These are phyloP conservation scores for Margaritifera margaritifera DNA, from an alignment of 2,888 invertebrate species.

Conservation along the genomic window DNA sequence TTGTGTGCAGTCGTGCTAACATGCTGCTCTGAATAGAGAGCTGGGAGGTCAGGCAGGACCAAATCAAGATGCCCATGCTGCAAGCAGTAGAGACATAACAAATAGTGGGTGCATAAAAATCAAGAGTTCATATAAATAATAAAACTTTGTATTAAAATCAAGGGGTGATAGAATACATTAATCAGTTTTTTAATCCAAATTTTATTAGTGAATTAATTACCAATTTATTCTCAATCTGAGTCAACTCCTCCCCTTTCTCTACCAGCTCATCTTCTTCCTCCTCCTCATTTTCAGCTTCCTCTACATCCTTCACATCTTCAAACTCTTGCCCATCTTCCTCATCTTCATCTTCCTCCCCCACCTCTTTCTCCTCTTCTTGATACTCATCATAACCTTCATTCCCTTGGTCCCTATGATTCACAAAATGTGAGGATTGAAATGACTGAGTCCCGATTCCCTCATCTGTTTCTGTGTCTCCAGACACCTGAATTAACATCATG, in stretches of 20 bases:
- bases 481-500: neutral
- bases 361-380: conserved; percentile 20
- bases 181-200: no score
- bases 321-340: conserved; percentile 25
- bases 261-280: conserved; percentile 23
- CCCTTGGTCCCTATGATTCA: conserved; percentile 12
- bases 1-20: no score
- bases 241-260: neutral
- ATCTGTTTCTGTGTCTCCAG: conserved; percentile 17
- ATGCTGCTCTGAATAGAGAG: no score
- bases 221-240: no score
- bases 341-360: conserved; percentile 22
- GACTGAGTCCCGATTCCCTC: conserved; percentile 15
- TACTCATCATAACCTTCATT: conserved; percentile 15
- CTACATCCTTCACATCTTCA: conserved; percentile 36
- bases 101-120: no score
- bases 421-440: conserved; percentile 1
- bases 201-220: no score
- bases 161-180: no score
- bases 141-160: no score
- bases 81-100: no score
- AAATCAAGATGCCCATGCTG: no score
- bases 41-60: no score
- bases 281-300: conserved; percentile 46
- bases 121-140: no score